phyloP scores from a whole-genome alignment of 2,797 vertebrate species.

The Adelosebastes latens region DNA sequence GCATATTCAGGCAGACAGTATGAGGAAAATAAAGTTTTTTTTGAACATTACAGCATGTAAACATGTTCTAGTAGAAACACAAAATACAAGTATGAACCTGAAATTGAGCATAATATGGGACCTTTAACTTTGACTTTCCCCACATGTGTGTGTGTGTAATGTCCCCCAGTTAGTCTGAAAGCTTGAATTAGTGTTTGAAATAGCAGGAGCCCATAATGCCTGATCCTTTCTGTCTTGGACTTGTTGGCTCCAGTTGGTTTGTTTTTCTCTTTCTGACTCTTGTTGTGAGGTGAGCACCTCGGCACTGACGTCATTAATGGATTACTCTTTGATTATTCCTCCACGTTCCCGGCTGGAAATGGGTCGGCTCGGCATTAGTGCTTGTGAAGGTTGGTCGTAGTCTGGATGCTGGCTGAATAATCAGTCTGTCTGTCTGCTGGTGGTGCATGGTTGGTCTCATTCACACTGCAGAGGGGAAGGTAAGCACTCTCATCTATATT shows the following conservation, averaged over 20 bases:
- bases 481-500: conserved; percentile 19
- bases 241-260: not conserved
- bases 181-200: not conserved
- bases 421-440: conserved; percentile 18
- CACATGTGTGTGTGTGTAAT: not conserved
- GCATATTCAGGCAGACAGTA: too few relatives aligned
- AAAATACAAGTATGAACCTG: too few relatives aligned
- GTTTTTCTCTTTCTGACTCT: not conserved
- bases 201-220: not conserved
- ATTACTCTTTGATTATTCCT: conserved; percentile 59
- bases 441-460: conserved; percentile 13
- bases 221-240: not conserved
- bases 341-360: conserved; percentile 23
- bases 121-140: not conserved
- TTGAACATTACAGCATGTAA: too few relatives aligned
- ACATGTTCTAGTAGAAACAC: too few relatives aligned
- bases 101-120: too few relatives aligned
- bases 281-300: not conserved
- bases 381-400: conserved; percentile 20
- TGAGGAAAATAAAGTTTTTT: too few relatives aligned
- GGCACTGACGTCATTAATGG: conserved; percentile 36
- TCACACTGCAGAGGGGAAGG: conserved; percentile 38
- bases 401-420: conserved; percentile 23
- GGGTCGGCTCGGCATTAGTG: conserved; percentile 60
- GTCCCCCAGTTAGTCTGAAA: not conserved